phyloP scores from a whole-genome alignment of 92 coral and sea anemone genomes.

The Actinernus sp. region DNA sequence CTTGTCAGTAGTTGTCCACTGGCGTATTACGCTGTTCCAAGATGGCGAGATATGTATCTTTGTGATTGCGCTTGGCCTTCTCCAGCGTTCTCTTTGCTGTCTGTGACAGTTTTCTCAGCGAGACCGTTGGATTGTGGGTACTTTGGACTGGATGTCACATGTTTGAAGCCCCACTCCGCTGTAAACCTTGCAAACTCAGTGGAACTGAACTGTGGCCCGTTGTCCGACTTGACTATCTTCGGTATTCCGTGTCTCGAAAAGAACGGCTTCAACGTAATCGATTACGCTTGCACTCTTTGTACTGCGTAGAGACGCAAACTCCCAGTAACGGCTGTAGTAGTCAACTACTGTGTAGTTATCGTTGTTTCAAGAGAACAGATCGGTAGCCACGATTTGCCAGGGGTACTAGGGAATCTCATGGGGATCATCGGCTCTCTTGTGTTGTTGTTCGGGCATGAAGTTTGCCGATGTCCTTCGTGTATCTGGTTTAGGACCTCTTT shows the following conservation, averaged over 20 bases:
- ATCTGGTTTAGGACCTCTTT: conserved; percentile 19
- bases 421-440: conserved; percentile 54
- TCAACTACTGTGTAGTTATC: conserved; percentile 17
- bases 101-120: conserved; percentile 10
- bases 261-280: too few relatives aligned
- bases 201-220: conserved; percentile 35
- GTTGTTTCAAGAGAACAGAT: conserved; percentile 17
- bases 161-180: conserved; percentile 40
- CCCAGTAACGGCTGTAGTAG: conserved; percentile 25
- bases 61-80: conserved; percentile 10
- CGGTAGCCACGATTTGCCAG: conserved; percentile 51
- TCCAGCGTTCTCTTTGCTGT: conserved; percentile 13
- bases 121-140: conserved; percentile 30
- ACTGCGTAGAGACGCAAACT: conserved; percentile 11
- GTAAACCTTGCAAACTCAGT: conserved; percentile 28
- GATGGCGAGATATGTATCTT: conserved; percentile 25
- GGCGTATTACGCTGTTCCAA: conserved; percentile 42
- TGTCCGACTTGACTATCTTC: conserved; percentile 52
- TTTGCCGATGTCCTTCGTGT: conserved; percentile 46
- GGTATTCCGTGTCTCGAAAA: conserved; percentile 71
- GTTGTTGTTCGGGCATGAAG: too few relatives aligned
- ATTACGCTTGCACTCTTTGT: conserved; percentile 12
- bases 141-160: conserved; percentile 29
- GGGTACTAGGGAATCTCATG: conserved; percentile 50
- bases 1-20: conserved; percentile 3